phyloP scores from a whole-genome alignment of 2,113 vertebrate genomes.

The Lampris incognitus region DNA sequence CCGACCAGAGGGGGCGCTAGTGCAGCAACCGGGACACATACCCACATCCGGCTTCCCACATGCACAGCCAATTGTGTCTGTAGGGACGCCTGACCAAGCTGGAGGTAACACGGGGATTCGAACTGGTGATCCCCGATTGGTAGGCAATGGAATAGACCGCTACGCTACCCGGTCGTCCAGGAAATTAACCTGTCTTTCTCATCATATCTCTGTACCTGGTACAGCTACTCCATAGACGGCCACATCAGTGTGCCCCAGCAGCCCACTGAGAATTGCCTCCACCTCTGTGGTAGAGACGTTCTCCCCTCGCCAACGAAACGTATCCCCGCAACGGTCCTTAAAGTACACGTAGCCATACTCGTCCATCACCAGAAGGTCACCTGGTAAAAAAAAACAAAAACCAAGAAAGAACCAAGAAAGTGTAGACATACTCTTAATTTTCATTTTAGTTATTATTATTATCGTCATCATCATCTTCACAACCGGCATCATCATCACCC shows the following conservation, averaged over 20 bases:
- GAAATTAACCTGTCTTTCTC: neutral
- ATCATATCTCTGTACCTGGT: conserved; percentile 75
- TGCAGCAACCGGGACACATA: too few species aligned
- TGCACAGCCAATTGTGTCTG: too few species aligned
- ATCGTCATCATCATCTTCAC: too few species aligned
- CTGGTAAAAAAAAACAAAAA: conserved; percentile 60
- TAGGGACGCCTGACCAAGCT: too few species aligned
- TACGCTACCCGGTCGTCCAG: too few species aligned
- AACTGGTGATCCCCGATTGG: too few species aligned
- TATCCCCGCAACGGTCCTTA: conserved; percentile 89
- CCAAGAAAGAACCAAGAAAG: neutral
- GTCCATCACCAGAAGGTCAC: conserved; percentile 91
- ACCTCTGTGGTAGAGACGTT: conserved; percentile 93
- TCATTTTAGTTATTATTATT: too few species aligned
- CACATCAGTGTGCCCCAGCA: conserved; percentile 87
- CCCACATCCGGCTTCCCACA: too few species aligned
- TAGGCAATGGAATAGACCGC: too few species aligned
- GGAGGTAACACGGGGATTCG: too few species aligned
- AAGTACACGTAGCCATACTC: conserved; percentile 94
- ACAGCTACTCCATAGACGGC: conserved; percentile 89
- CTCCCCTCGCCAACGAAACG: conserved; percentile 92
- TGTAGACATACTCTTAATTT: neutral
- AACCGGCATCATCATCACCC: too few species aligned
- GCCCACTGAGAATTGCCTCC: conserved; percentile 85
- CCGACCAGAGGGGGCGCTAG: too few species aligned